Conservation (phyloP, 2,113 vertebrate genomes). For the Austrofundulus limnaeus region DNA sequence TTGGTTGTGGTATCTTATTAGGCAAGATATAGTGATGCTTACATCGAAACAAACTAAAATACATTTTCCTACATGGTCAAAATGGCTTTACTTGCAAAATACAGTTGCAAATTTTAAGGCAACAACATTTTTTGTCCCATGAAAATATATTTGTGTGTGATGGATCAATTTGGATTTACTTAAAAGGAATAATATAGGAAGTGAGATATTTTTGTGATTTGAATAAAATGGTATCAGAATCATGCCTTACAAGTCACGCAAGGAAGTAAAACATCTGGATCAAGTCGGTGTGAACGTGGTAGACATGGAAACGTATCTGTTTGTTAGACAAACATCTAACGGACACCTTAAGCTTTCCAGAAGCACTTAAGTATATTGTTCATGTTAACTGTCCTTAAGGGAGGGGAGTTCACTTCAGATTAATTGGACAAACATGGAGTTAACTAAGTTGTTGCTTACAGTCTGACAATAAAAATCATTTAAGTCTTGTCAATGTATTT, state of each 20-base stretch:
- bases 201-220: constrained; percentile 14
- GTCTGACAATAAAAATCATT: constrained; percentile 14
- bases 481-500: constrained; percentile 8
- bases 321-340: constrained; percentile 33
- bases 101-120: too few relatives aligned
- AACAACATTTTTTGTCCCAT: background rate
- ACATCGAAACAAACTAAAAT: too few relatives aligned
- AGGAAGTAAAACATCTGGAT: constrained; percentile 27
- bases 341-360: constrained; percentile 28
- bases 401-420: constrained; percentile 2
- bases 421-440: background rate
- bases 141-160: background rate
- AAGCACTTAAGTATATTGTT: constrained; percentile 41
- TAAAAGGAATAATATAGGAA: background rate
- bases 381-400: constrained; percentile 7
- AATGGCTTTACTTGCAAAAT: too few relatives aligned
- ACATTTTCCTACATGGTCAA: background rate
- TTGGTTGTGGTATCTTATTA: too few relatives aligned
- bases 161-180: background rate
- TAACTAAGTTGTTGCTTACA: constrained; percentile 17
- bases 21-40: too few relatives aligned
- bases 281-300: background rate
- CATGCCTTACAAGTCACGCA: constrained; percentile 8
- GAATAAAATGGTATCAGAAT: background rate
- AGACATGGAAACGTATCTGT: constrained; percentile 5